These are phyloP conservation scores for Epinotia brunnichana DNA, from an alignment of 2,888 invertebrate genomes.

Conservation along the genomic window DNA sequence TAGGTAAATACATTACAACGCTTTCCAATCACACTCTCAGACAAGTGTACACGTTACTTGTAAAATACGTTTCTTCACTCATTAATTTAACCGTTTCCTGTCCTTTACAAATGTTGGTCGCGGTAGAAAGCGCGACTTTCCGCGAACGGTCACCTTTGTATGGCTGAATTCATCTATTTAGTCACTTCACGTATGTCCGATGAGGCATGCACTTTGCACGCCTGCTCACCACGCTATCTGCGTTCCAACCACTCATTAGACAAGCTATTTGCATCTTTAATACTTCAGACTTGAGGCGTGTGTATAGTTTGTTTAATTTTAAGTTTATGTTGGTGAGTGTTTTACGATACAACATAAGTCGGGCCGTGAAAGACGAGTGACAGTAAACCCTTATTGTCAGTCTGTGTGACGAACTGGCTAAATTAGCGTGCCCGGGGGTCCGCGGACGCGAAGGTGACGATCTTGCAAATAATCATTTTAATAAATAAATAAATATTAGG, in stretches of 20 bases:
- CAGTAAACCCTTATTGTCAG: conserved; percentile 79
- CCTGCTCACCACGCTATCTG: conserved; percentile 54
- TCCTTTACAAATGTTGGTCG: conserved; percentile 46
- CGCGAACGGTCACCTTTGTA: conserved; percentile 60
- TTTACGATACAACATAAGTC: conserved; percentile 71
- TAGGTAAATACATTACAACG: background rate
- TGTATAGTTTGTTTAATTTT: conserved; percentile 27
- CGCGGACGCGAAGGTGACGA: conserved; percentile 52
- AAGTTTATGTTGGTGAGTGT: conserved; percentile 50
- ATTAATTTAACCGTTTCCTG: conserved; percentile 35
- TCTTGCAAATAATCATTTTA: conserved; percentile 37
- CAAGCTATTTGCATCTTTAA: conserved; percentile 45
- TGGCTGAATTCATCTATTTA: conserved; percentile 62
- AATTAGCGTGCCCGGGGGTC: conserved; percentile 76
- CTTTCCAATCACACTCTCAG: background rate
- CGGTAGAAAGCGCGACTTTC: conserved; percentile 73
- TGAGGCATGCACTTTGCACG: conserved; percentile 66
- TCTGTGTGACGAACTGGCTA: conserved; percentile 79
- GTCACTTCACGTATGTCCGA: conserved; percentile 65
- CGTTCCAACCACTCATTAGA: conserved; percentile 5
- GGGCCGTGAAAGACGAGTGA: conserved; percentile 73
- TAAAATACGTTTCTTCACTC: conserved; percentile 18
- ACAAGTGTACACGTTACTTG: background rate
- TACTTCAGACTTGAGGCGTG: conserved; percentile 35
- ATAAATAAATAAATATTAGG: no score